Conservation (phyloP, 2,113 vertebrate genomes). For the Sphaerodactylus townsendi region DNA sequence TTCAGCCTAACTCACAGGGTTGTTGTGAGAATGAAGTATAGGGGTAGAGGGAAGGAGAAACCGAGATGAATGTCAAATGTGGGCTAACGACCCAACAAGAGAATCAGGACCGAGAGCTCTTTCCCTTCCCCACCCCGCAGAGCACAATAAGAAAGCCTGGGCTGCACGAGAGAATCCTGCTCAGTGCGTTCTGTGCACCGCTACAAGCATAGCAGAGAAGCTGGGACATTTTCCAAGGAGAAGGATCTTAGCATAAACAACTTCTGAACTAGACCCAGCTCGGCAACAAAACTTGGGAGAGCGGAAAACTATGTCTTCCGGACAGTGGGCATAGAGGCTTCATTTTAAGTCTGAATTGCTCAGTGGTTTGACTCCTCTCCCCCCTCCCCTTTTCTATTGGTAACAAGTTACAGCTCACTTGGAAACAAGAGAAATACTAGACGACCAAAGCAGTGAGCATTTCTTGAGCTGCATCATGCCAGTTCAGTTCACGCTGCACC, state of each 20-base stretch:
- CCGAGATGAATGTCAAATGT: too few species aligned
- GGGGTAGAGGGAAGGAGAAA: too few species aligned
- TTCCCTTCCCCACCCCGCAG: neutral
- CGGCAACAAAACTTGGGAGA: neutral
- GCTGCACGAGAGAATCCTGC: neutral
- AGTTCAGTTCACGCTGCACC: neutral
- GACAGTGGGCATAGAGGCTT: neutral
- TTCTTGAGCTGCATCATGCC: neutral
- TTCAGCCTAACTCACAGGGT: too few species aligned
- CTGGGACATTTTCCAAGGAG: neutral
- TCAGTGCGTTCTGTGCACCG: too few species aligned
- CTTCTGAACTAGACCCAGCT: neutral
- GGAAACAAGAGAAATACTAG: neutral
- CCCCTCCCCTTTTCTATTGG: neutral
- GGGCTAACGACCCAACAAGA: too few species aligned
- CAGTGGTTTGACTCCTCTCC: neutral
- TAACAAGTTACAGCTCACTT: neutral
- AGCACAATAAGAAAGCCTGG: neutral
- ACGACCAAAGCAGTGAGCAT: neutral
- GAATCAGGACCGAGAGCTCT: too few species aligned
- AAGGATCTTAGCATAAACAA: neutral
- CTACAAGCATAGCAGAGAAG: neutral
- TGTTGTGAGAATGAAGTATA: too few species aligned
- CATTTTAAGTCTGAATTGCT: neutral
- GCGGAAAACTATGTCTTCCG: too few species aligned